phyloP scores from a whole-genome alignment of 2,113 vertebrate species.

The Lethenteron reissneri region DNA sequence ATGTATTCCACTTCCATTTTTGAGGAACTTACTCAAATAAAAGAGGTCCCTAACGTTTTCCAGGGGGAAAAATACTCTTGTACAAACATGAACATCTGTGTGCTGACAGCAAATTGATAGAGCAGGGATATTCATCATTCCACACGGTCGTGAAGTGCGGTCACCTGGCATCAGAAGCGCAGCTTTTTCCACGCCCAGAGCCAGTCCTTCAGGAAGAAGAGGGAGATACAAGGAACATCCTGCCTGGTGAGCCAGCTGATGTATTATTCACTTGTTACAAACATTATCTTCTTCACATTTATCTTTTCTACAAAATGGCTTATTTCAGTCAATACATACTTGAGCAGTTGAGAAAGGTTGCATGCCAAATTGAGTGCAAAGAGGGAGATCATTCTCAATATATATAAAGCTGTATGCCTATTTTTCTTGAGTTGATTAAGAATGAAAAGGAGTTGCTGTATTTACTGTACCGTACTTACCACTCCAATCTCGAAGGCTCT shows the following conservation, averaged over 20 bases:
- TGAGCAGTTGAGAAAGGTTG: neutral
- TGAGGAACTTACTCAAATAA: neutral
- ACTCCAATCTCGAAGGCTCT: too few species aligned
- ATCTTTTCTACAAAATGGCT: neutral
- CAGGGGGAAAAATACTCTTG: neutral
- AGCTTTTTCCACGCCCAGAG: slow-evolving; percentile 89
- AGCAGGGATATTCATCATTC: slow-evolving; percentile 77
- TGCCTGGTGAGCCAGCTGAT: neutral
- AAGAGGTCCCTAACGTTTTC: neutral
- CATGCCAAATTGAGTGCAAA: neutral
- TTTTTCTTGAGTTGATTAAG: too few species aligned
- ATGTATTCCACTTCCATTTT: neutral
- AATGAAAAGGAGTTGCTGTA: too few species aligned
- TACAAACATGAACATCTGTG: neutral
- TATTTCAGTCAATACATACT: neutral
- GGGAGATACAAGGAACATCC: slow-evolving; percentile 46
- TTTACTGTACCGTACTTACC: too few species aligned
- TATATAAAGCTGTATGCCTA: too few species aligned
- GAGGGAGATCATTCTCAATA: too few species aligned
- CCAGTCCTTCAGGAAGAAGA: slow-evolving; percentile 72
- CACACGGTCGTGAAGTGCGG: slow-evolving; percentile 81
- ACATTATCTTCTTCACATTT: neutral
- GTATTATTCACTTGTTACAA: neutral
- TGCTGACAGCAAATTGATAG: slow-evolving; percentile 59
- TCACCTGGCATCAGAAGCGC: slow-evolving; percentile 74